A percentile compares a stretch with the other conserved stretches of the same genome.
These are phyloP conservation scores for Manis crassicaudata DNA, from an alignment of 2,797 vertebrate species.

Conservation along the genomic window DNA sequence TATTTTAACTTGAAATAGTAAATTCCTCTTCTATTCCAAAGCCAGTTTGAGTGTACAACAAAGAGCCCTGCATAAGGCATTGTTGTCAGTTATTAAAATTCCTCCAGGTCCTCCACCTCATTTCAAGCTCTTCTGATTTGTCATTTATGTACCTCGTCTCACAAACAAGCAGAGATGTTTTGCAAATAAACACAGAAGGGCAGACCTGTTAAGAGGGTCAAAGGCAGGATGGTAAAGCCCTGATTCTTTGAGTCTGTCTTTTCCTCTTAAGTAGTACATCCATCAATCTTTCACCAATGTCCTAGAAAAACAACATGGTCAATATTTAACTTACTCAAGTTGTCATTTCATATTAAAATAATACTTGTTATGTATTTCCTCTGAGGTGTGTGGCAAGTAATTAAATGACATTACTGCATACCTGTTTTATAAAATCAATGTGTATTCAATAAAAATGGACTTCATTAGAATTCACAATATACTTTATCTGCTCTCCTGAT, in stretches of 20 bases:
- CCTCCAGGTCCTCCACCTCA: background rate
- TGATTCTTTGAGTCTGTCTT: background rate
- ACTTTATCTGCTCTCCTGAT: background rate
- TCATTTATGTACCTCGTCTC: background rate
- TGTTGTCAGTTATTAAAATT: background rate
- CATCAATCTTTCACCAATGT: background rate
- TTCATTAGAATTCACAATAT: background rate
- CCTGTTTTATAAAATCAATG: background rate
- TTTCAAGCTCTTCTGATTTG: background rate
- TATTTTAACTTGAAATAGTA: background rate
- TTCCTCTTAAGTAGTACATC: background rate
- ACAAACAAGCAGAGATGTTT: background rate
- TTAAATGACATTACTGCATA: background rate
- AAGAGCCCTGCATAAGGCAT: background rate
- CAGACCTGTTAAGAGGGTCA: background rate
- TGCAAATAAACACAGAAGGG: background rate
- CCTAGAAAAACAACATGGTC: background rate
- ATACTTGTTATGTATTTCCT: constrained; percentile 19
- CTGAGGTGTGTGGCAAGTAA: background rate
- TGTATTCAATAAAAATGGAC: background rate
- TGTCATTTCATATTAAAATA: constrained; percentile 51
- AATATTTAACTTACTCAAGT: background rate
- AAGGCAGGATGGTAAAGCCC: background rate
- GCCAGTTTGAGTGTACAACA: background rate
- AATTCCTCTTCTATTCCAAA: background rate